These are phyloP conservation scores for Ciconia stormi DNA, from an alignment of 2,113 vertebrate species.

Conservation along the genomic window DNA sequence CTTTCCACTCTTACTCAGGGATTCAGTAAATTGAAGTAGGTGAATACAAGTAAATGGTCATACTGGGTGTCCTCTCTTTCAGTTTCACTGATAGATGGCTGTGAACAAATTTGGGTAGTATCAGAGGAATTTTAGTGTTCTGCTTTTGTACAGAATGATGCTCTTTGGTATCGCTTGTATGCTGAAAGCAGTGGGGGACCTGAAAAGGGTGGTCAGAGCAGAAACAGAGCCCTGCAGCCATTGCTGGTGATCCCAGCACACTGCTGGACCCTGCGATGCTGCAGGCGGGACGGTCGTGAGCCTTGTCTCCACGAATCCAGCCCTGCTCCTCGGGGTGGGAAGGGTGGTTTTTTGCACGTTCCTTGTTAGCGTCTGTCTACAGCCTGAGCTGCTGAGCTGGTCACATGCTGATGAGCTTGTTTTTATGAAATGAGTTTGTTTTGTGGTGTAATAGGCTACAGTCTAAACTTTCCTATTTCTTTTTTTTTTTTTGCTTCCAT, in stretches of 20 bases:
- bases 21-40: neutral
- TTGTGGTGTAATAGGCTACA: neutral
- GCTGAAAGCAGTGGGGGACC: too few relatives aligned
- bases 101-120: too few relatives aligned
- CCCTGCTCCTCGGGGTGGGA: neutral
- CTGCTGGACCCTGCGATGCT: neutral
- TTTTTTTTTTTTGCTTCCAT: neutral
- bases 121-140: too few relatives aligned
- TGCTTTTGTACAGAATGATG: neutral
- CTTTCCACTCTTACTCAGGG: neutral
- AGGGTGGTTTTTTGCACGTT: neutral
- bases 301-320: fast-evolving
- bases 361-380: neutral
- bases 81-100: neutral
- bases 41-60: neutral
- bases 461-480: neutral
- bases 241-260: fast-evolving
- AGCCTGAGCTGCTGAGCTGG: neutral
- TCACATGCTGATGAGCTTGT: neutral
- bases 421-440: neutral
- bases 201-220: neutral
- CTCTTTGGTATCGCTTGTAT: too few relatives aligned
- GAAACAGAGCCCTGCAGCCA: fast-evolving
- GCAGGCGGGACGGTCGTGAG: neutral
- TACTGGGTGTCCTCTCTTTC: neutral